Evolutionary conservation across 2,113 vertebrate species (phyloP).

Genomic region (Raja brachyura): DNA sequence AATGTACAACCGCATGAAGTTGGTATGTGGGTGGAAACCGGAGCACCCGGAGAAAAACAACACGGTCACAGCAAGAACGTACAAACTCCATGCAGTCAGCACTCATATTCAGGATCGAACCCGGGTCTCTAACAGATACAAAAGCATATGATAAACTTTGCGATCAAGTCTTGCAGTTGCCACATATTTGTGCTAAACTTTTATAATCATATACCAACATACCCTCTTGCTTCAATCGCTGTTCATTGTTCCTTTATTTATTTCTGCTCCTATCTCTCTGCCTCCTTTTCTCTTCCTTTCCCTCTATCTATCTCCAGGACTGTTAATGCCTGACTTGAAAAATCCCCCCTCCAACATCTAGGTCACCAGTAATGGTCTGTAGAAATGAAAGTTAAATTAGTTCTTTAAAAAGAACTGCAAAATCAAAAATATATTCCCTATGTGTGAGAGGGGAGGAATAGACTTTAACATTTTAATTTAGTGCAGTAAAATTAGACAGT

Average conservation of each 20-base stretch:
- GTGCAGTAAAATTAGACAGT: neutral
- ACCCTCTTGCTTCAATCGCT: neutral
- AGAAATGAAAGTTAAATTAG: conserved; percentile 4
- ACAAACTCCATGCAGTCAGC: no score
- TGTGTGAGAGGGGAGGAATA: neutral
- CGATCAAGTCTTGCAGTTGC: neutral
- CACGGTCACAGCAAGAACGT: no score
- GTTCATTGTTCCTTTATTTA: neutral
- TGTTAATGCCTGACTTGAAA: neutral
- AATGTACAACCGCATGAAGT: no score
- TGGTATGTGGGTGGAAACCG: no score
- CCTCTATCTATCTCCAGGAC: neutral
- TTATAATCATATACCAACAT: neutral
- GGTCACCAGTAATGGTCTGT: conserved; percentile 1
- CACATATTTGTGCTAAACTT: neutral
- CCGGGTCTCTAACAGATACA: neutral
- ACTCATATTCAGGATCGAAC: no score
- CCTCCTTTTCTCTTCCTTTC: neutral
- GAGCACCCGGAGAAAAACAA: no score
- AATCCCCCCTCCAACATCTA: neutral
- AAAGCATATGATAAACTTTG: neutral
- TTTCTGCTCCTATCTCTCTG: neutral
- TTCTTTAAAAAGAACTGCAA: neutral
- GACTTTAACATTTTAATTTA: neutral
- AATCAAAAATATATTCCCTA: conserved; percentile 18